These are phyloP conservation scores for Dryas iulia DNA, from an alignment of 1,140 invertebrate species.

Conservation along the genomic window DNA sequence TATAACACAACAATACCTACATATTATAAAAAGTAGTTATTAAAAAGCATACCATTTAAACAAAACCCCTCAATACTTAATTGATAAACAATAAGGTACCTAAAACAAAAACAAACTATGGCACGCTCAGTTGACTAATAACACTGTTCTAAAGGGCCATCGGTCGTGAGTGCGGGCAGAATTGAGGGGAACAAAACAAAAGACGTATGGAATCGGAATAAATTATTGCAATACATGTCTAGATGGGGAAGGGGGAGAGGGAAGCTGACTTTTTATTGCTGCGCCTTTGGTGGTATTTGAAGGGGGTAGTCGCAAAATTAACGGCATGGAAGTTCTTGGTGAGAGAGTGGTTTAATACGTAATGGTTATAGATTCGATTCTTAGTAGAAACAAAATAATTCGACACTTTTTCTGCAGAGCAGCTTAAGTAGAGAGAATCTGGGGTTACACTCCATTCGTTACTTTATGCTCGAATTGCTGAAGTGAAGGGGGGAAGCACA, in stretches of 20 bases:
- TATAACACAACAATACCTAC: too few species aligned
- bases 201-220: constrained; percentile 60
- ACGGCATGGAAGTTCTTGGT: too few species aligned
- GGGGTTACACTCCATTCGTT: too few species aligned
- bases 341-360: too few species aligned
- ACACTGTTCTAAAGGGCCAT: constrained; percentile 64
- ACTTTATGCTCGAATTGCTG: too few species aligned
- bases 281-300: constrained; percentile 18
- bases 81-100: constrained; percentile 40
- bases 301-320: too few species aligned
- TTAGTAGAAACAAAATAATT: too few species aligned
- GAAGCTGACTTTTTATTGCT: constrained; percentile 62
- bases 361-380: too few species aligned
- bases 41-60: background rate
- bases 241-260: constrained; percentile 51
- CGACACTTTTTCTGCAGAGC: too few species aligned
- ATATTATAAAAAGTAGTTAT: constrained; percentile 1
- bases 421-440: too few species aligned
- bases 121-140: constrained; percentile 62
- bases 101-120: constrained; percentile 62
- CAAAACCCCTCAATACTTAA: constrained; percentile 35
- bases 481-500: too few species aligned
- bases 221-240: constrained; percentile 63
- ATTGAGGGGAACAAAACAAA: constrained; percentile 66
- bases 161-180: constrained; percentile 55